Base-by-base conservation (phyloP, 2,113 vertebrate genomes). In the Notothenia rossii region DNA sequence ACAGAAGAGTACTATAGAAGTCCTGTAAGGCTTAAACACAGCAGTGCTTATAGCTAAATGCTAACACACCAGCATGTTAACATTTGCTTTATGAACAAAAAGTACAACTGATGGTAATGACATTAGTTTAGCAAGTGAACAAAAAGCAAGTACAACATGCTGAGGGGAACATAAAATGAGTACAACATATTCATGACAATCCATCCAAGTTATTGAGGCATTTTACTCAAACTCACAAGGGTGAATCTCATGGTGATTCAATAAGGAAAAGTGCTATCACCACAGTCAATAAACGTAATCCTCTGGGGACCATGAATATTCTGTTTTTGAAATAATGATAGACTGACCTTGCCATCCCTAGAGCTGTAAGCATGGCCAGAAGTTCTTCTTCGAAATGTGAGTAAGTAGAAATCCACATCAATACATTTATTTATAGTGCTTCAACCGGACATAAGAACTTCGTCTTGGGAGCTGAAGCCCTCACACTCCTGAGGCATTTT, bases 331-430 rank as follows among this genome's bases (percentile, higher is more conserved):
- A 13, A 50, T 25, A 25, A 20, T 13, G 20, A 25, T 53, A 6
- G 14, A 58, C n/a, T 7, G 36, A 36, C 36, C 36, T 10, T 51
- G 3, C 4, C 13, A 15, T 45, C 4, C 9, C 10, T n/a, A 53
- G 3, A 54, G 6, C 18, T 2, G 5, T 17, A 2, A 8, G 17
- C 49, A 14, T 45, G n/a, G 51, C 36, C 22, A 56, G 25, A 60
- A 10, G 12, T 10, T 3, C 12, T 36, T 17, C 8, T 1, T 29
- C 46, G n/a, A 54, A 33, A 62, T 46, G 11, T 33, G 20, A 59
- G 51, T 10, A 15, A 58, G 17, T n/a, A 9, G 18, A 75, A 58
- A 50, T 62, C 40, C 17, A 48, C 49, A 75, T 75, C 50, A 55
- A 33, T 70, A 29, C 5, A 2, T 33, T 70, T 63, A 75, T 51